Base-by-base conservation (phyloP, 2,113 vertebrate species). In the Apaloderma vittatum region DNA sequence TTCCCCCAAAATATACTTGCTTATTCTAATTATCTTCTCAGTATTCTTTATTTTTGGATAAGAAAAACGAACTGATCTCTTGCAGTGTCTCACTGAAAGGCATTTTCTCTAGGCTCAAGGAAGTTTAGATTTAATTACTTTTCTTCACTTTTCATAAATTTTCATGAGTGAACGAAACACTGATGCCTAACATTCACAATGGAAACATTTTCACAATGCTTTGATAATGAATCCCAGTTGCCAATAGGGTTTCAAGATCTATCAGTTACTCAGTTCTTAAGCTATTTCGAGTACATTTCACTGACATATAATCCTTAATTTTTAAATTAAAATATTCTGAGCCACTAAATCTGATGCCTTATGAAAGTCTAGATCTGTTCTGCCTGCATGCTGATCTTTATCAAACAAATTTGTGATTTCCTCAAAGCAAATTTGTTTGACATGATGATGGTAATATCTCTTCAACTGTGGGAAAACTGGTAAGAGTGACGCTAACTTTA, bases 21-120 rank as follows among this genome's bases (percentile, higher is more conserved):
- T 74, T 84, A 37, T 92, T 96, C 67, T 90, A 90, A 90, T 93
- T 76, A 90, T 65, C 19, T 71, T 77, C 26, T 81, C 61, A 45
- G 43, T 76, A 65, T 78, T 72, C 68, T 76, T 36, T 37, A 55
- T 58, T 36, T 52, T 76, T 92, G 8, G 49, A 59, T 79, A 76
- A 59, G 34, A 68, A 81, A 87, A 84, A 55, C 32, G 77, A 67
- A 89, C 11, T 8, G 11, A 36, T 86, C 6, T 87, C 61, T 63
- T 84, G 13, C 32, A 81, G 43, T 27, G 19, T 77, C 51, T 81
- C 37, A 71, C 34, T 58, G 51, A 72, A 76, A 76, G 46, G 11
- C 40, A 34, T 62, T 86, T 82, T 78, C 36, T 70, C 16, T 30
- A 68, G 13, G n/a, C 37, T 78, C 12, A 75, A 68, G 45, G 54